Evolutionary conservation across 2,888 invertebrate species (phyloP), one percentile per base, ranked within the genome.

Genomic region (Eilema griseolum): DNA sequence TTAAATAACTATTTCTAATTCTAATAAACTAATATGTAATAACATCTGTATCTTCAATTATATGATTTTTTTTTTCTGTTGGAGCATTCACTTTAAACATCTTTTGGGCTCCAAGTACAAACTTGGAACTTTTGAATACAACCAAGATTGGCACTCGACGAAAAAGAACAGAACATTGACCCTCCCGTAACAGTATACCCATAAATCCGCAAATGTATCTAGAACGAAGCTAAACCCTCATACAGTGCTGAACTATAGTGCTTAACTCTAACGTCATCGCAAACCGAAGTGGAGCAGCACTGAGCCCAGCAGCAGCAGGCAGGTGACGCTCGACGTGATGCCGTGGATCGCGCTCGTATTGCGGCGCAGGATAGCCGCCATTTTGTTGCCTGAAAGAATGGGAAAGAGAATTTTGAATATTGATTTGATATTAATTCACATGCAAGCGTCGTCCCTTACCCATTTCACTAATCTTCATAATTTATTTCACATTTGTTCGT

Each of bases 281-380:
- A 94, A 89, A 79, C 90, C 90, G 82, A 91, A 90, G 80, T 95
- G 93, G 41, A 92, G 79, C 81, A 93, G 78, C 23, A 91, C 90
- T 0, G 94, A 93, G 0, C 89, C 85, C n/a, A 94, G 85, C 1
- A 95, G 86, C 46, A 95, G 85, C 23, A 95, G 85, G 69, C 94
- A 94, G 66, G 94, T 93, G 75, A 87, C 89, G 80, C 94, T 95
- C 1, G 95, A 92, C 1, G 95, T 92, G 83, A 95, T 95, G 77
- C 94, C 91, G 89, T 93, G 93, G 83, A 95, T 92, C 26, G 95
- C 94, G 87, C 94, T 95, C 3, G 95, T 94, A 87, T 95, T 95
- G 57, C 95, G 90, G 23, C 95, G 93, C 7, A 95, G 90, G 61
- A 95, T 95, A 23, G 95, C 95, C 65, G 95, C 95, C 95, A 95